Evolutionary conservation across 2,888 invertebrate genomes (phyloP).

Genomic region (Scelioninae gen. 1): DNA sequence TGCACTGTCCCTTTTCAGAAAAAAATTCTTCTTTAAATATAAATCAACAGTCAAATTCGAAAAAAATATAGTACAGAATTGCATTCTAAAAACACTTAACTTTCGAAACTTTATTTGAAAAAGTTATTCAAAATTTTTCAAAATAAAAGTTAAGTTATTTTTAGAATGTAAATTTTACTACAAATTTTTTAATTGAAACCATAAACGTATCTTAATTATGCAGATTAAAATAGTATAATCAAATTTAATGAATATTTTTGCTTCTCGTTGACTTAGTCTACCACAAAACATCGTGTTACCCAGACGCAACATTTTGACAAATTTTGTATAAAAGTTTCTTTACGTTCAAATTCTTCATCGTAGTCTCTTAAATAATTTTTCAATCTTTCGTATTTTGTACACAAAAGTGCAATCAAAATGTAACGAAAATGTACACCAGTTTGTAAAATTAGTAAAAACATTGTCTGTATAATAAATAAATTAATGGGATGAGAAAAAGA

Average conservation of each 20-base stretch:
- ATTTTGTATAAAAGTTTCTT: constrained; percentile 50
- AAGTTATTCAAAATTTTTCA: too few species aligned
- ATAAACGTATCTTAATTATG: constrained; percentile 2
- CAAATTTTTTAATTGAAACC: too few species aligned
- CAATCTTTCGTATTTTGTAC: neutral
- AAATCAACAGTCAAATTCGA: neutral
- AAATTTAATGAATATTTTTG: constrained; percentile 5
- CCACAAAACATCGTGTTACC: constrained; percentile 1
- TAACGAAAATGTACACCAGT: too few species aligned
- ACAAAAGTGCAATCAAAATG: neutral
- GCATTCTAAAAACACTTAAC: too few species aligned
- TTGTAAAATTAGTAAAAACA: neutral
- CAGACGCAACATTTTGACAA: constrained; percentile 14
- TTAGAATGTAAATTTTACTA: too few species aligned
- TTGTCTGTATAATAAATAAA: neutral
- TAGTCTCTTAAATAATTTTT: constrained; percentile 11
- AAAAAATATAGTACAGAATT: too few species aligned
- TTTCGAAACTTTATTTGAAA: too few species aligned
- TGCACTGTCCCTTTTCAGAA: constrained; percentile 24
- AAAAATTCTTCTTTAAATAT: neutral
- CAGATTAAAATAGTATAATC: neutral
- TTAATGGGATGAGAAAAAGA: constrained; percentile 33
- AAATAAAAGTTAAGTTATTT: too few species aligned
- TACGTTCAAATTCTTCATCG: constrained; percentile 28
- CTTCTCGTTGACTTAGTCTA: constrained; percentile 15